Conservation (phyloP, 1,140 invertebrate genomes). For the Pararge aegeria region DNA sequence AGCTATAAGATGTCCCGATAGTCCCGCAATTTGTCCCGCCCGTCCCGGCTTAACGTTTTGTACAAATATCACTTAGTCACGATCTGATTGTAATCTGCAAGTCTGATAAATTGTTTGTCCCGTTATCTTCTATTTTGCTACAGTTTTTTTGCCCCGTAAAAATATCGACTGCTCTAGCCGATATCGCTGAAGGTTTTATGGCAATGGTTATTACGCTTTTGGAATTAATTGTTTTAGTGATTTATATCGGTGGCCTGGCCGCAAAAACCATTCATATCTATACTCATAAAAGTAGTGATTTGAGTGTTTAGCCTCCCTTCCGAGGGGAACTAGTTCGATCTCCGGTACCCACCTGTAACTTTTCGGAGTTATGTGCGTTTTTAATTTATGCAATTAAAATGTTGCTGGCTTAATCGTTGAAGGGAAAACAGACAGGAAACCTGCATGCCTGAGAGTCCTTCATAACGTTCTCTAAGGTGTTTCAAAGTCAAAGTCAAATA, state of each 20-base stretch:
- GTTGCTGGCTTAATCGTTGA: no score
- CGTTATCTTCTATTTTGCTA: not conserved
- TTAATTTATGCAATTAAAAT: no score
- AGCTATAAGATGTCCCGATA: not conserved
- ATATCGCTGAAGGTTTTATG: not conserved
- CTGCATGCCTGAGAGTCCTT: no score
- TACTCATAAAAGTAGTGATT: no score
- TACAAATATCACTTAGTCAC: slow-evolving; percentile 5
- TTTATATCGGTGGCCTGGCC: not conserved
- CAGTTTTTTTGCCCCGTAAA: not conserved
- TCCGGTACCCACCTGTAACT: no score
- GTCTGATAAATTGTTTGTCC: slow-evolving; percentile 1
- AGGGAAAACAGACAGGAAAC: no score
- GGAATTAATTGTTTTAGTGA: not conserved
- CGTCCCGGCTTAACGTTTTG: not conserved
- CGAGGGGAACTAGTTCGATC: no score
- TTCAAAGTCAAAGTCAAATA: no score
- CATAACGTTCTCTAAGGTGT: no score
- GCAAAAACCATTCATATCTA: not conserved
- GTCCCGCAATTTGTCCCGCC: not conserved
- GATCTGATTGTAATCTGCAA: slow-evolving; percentile 2
- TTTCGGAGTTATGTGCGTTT: no score
- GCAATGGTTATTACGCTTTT: not conserved
- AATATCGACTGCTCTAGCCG: not conserved
- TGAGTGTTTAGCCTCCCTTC: no score